Evolutionary conservation across 2,888 invertebrate genomes (phyloP).

Genomic region (Sturmia bella): DNA sequence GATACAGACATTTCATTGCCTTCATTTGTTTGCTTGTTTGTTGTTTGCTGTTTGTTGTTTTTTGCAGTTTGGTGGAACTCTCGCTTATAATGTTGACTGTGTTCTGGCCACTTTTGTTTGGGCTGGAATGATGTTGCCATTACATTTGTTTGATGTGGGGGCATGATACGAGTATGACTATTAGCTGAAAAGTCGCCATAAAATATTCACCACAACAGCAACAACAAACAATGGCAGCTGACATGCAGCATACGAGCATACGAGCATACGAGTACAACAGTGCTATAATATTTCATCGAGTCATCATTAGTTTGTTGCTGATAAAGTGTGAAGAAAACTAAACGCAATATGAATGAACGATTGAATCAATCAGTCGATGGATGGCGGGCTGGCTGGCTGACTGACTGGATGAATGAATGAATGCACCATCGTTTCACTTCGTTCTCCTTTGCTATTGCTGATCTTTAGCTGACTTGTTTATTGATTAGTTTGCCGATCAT

Average conservation of each 20-base stretch:
- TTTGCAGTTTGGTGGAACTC: not conserved
- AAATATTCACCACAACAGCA: slow-evolving; percentile 29
- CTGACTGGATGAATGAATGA: slow-evolving; percentile 39
- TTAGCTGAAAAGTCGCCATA: slow-evolving; percentile 55
- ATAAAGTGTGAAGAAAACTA: slow-evolving; percentile 51
- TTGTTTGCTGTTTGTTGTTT: no score
- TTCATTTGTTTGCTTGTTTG: not conserved
- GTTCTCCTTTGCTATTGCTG: not conserved
- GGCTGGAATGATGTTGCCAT: not conserved
- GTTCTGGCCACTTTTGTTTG: slow-evolving; percentile 11
- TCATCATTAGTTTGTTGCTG: slow-evolving; percentile 43
- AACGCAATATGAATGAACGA: slow-evolving; percentile 42
- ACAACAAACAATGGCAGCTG: slow-evolving; percentile 51
- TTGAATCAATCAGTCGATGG: no score
- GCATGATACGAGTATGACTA: slow-evolving; percentile 26
- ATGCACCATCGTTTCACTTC: slow-evolving; percentile 29
- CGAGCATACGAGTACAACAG: no score
- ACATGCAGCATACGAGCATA: no score
- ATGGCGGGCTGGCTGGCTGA: slow-evolving; percentile 26
- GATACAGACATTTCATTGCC: slow-evolving; percentile 52
- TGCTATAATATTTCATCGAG: slow-evolving; percentile 22
- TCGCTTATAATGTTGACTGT: slow-evolving; percentile 1
- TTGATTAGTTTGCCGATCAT: slow-evolving; percentile 39
- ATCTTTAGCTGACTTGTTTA: slow-evolving; percentile 20
- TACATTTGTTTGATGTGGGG: slow-evolving; percentile 34